Evolutionary conservation across 92 coral and sea anemone genomes (phyloP), one percentile per base, ranked within the genome.

Genomic region (Parazoanthus atlanticus): DNA sequence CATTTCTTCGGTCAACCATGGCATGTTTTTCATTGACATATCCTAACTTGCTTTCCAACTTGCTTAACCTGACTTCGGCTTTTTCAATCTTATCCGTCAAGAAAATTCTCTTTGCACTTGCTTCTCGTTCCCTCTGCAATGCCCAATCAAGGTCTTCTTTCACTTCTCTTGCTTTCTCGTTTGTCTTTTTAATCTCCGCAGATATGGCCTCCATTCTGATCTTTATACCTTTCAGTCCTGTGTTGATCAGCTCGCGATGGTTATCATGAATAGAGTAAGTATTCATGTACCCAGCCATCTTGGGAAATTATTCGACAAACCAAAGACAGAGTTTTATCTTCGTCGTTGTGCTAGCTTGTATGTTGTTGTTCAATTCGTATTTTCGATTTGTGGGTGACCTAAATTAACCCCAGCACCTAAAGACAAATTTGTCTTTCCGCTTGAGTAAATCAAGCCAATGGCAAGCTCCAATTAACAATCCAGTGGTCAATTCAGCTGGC

Each of bases 111-210:
- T 84, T 84, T 28, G 87, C 56, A 29, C 30, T 29, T 29, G 87
- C 87, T 32, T 69, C 87, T 5, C 77, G 78, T 6, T 84, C 78
- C 28, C 87, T 69, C 29, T 26, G 33, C 67, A 8, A 28, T 23
- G 78, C 87, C 79, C 87, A 84, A 15, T 84, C 87, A 29, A 84
- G 87, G 26, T 84, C 65, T 19, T 70, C 87, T 30, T 70, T 49
- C 17, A 70, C 31, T 26, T 84, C 87, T 47, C 16, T 69, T 17
- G 74, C 78, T 43, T 84, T 84, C 25, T 84, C 66, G 54, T 84
- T 84, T 10, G 87, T 70, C 65, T 84, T 84, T 72, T 67, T 84
- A 84, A 46, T 41, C 6, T 70, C 87, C 28, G 28, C 34, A 30
- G 77, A 30, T n/a, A 84, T 70, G 4, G 31, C 43, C 21, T 29